Base-by-base conservation (phyloP, 1,140 invertebrate species). In the Drosophila guanche region DNA sequence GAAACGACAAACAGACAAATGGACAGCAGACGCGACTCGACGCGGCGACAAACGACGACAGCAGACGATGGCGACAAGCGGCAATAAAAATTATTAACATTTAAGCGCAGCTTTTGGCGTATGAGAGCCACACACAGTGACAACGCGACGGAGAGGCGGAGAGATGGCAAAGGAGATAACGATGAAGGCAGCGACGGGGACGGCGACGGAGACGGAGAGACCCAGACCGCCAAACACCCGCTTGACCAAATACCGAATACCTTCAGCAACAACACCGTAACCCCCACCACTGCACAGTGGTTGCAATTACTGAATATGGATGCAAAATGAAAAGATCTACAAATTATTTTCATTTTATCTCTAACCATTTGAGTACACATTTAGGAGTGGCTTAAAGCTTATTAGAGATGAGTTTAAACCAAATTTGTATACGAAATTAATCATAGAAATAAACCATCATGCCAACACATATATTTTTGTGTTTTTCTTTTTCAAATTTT, bases 51-150 rank as follows among this genome's bases (percentile, higher is more conserved):
- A 60, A 61, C 62, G 55, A 68, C 52, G 37, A 56, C 63, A 47
- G 27, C 73, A 61, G 51, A 46, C 63, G 78, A 62, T 61, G 63
- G 63, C 79, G 51, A 77, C 79, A 66, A 65, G 65, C 69, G 69
- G 78, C 83, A 77, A 86, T 83, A 88, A 86, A 86, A 86, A 86
- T 86, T 88, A 86, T 86, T 88, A 86, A 86, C 83, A 83, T 88
- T 86, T 86, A 86, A 88, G 79, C 78, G 59, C 62, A 83, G 78
- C 74, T 75, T 37, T 83, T 71, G 63, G 41, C 43, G 20, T 22
- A 42, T 29, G 47, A 71, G 48, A 70, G 61, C 69, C 83, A 81
- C 73, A 70, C 63, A 59, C 59, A 46, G 25, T n/a, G 29, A 29
- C 12, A 27, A 7, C 48, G 8, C 46, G 48, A n/a, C n/a, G 27